Evolutionary conservation across 1,140 invertebrate genomes (phyloP), one percentile per base, ranked within the genome.

Genomic region (Pseudomyrmex concolor): DNA sequence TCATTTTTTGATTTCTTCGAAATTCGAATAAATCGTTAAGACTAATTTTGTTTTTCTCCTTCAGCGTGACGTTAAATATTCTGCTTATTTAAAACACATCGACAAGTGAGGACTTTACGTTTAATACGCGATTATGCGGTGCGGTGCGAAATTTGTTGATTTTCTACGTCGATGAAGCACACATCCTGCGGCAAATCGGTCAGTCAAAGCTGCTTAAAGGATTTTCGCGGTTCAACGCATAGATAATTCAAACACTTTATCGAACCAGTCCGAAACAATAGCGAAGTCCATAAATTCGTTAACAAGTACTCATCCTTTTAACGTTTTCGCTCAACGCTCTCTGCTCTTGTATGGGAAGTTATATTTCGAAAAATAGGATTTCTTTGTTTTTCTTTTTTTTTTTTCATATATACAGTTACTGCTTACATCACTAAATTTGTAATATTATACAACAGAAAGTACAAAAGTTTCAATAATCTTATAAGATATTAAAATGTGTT

Each of bases 131-230:
- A 8, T 9, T 50, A 7, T 57, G 64, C 12, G 19, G 12, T 2
- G 22, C 25, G 3, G 64, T 17, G 45, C n/a, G 22, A 80, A 71
- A 80, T 80, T 71, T 80, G 55, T 80, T 71, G 76, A 80, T 80
- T 80, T 50, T 80, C 66, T 80, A 71, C 60, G 19, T 8, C 66
- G 43, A 80, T 71, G 66, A 45, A 50, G 54, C 66, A 43, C 59
- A 43, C 50, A 57, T 59, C 54, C 19, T 8, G 54, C 55, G 43
- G 64, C 76, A 15, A 71, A 71, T 15, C 66, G 54, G 66, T 43
- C 25, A 25, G 2, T 66, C 43, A 80, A 80, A 80, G 76, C 76
- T 71, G 76, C 76, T 80, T 80, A 80, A 80, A 80, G 76, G 76
- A 80, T 80, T 71, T 80, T 80, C 66, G 76, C 43, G 55, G 67